Conservation (phyloP, 2,888 invertebrate genomes). For the Falcaria lacertinaria region DNA sequence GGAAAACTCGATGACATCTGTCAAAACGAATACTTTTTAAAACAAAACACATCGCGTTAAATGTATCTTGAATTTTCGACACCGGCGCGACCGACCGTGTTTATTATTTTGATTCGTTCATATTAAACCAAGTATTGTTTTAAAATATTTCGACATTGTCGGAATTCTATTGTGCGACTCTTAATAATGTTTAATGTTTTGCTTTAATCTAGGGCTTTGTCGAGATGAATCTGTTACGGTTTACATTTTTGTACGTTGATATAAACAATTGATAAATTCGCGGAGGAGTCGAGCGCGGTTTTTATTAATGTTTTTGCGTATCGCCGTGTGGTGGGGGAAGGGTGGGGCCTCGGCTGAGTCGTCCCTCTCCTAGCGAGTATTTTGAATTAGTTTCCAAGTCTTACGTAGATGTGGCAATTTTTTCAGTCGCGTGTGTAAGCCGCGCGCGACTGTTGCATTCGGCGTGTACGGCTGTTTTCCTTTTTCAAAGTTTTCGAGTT, state of each 20-base stretch:
- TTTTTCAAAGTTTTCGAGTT: slow-evolving; percentile 36
- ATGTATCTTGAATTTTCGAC: slow-evolving; percentile 41
- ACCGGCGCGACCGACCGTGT: slow-evolving; percentile 54
- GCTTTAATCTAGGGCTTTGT: slow-evolving; percentile 54
- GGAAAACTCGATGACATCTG: slow-evolving; percentile 56
- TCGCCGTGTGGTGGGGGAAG: slow-evolving; percentile 65
- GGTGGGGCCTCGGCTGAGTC: slow-evolving; percentile 72
- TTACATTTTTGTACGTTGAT: slow-evolving; percentile 61
- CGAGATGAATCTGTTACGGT: slow-evolving; percentile 51
- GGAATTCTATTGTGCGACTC: slow-evolving; percentile 64
- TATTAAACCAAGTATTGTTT: slow-evolving; percentile 68
- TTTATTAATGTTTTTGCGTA: slow-evolving; percentile 78
- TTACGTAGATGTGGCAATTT: slow-evolving; percentile 77
- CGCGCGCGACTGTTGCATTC: slow-evolving; percentile 67
- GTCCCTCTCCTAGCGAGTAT: slow-evolving; percentile 78
- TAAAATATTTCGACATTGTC: slow-evolving; percentile 67
- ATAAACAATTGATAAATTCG: slow-evolving; percentile 75
- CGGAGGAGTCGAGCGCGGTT: slow-evolving; percentile 68
- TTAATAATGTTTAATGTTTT: slow-evolving; percentile 67
- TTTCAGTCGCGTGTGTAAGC: slow-evolving; percentile 75
- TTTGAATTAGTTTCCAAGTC: slow-evolving; percentile 79
- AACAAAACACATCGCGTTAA: slow-evolving; percentile 33
- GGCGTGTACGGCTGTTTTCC: slow-evolving; percentile 42
- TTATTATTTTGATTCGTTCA: slow-evolving; percentile 67
- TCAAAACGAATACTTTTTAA: slow-evolving; percentile 24